Evolutionary conservation across 2,797 vertebrate species (phyloP).

Genomic region (Chiropotes sagulatus): DNA sequence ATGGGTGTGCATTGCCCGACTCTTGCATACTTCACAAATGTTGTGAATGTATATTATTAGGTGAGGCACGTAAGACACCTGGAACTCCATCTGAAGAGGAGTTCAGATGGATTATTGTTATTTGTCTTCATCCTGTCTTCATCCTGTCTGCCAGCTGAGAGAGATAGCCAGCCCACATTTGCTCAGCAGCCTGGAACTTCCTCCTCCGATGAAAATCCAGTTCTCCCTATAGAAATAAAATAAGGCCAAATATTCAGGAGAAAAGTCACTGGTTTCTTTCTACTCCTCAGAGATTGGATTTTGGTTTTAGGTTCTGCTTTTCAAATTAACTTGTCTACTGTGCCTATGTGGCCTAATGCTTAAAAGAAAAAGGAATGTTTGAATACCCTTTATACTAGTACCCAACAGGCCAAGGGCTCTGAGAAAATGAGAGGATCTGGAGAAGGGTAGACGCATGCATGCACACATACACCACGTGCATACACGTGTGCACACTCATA

Average conservation of each 20-base stretch:
- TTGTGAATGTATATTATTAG: not conserved
- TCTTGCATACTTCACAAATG: not conserved
- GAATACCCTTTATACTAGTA: not conserved
- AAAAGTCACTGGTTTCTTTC: constrained; percentile 4
- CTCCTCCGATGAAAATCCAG: not conserved
- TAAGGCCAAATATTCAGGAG: not conserved
- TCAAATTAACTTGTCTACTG: not conserved
- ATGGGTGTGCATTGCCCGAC: not conserved
- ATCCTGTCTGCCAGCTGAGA: not conserved
- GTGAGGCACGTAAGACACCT: not conserved
- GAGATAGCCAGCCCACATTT: not conserved
- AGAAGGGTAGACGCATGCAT: not conserved
- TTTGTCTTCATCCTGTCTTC: not conserved
- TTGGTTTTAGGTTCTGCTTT: constrained; percentile 25
- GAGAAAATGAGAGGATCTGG: not conserved
- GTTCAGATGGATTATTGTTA: not conserved
- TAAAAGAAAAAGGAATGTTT: not conserved
- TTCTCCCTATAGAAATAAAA: not conserved
- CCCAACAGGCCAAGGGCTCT: not conserved
- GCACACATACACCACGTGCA: rapidly evolving
- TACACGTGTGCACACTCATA: no score
- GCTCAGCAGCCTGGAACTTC: not conserved
- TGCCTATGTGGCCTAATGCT: not conserved
- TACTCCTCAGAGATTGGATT: not conserved
- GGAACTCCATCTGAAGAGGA: not conserved